A percentile compares a stretch with the other conserved stretches of the same genome.
phyloP scores from a whole-genome alignment of 2,888 invertebrate genomes.

The Stictocephala bisonia region DNA sequence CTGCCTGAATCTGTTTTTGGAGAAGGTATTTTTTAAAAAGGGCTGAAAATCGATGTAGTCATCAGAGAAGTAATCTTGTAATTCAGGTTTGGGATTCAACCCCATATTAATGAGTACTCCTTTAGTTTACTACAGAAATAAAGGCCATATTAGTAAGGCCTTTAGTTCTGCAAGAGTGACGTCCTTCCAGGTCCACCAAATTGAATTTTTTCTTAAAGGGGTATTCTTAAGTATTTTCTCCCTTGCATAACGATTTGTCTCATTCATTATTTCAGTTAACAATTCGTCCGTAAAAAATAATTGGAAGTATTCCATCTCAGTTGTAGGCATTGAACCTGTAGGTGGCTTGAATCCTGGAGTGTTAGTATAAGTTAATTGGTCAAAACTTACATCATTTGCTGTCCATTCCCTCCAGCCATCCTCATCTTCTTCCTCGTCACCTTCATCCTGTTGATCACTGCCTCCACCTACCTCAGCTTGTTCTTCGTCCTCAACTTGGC shows the following conservation, averaged over 20 bases:
- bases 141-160: neutral
- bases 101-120: constrained; percentile 20
- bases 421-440: too few relatives aligned
- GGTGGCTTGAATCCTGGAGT: too few relatives aligned
- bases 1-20: constrained; percentile 2
- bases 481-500: too few relatives aligned
- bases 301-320: constrained; percentile 7
- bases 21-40: constrained; percentile 25
- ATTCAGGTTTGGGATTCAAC: constrained; percentile 15
- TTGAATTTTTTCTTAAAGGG: constrained; percentile 7
- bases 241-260: neutral
- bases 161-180: neutral
- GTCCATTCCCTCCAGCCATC: too few relatives aligned
- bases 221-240: neutral
- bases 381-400: too few relatives aligned
- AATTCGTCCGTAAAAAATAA: neutral
- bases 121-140: too few relatives aligned
- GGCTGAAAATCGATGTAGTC: neutral
- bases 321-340: too few relatives aligned
- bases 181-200: constrained; percentile 22
- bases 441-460: too few relatives aligned
- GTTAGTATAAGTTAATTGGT: too few relatives aligned
- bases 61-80: constrained; percentile 21
- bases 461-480: too few relatives aligned
- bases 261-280: neutral